A percentile compares a stretch with the other conserved stretches of the same genome.
Evolutionary conservation across 2,113 vertebrate species (phyloP).

Genomic region (Sylvilagus bachmani): DNA sequence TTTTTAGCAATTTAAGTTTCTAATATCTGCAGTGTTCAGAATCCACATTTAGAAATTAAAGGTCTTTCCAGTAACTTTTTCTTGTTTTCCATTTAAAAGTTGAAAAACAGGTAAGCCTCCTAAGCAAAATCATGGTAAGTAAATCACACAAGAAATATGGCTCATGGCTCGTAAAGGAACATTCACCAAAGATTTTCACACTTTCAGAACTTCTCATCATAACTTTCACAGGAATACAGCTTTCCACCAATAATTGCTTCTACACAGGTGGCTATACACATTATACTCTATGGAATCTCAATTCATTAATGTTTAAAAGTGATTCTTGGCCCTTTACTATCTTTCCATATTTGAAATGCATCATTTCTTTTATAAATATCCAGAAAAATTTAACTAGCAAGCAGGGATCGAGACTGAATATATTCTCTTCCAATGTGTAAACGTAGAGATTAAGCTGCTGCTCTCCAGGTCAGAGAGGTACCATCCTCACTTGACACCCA

Average conservation of each 20-base stretch:
- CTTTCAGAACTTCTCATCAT: background rate
- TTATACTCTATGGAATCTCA: background rate
- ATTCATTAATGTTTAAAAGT: background rate
- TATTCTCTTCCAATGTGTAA: background rate
- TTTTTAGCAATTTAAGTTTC: slow-evolving; percentile 10
- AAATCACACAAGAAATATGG: background rate
- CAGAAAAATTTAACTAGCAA: slow-evolving; percentile 1
- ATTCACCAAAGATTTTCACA: background rate
- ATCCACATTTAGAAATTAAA: background rate
- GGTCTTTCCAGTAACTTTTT: background rate
- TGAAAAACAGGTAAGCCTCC: slow-evolving; percentile 6
- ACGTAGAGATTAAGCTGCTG: background rate
- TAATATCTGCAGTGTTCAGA: slow-evolving; percentile 12
- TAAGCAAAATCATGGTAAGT: background rate
- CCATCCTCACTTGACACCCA: background rate
- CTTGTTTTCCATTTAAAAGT: background rate
- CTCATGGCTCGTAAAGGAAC: background rate
- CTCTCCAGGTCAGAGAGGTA: background rate
- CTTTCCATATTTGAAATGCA: background rate
- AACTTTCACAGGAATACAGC: background rate
- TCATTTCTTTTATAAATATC: slow-evolving; percentile 15
- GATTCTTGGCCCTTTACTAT: background rate
- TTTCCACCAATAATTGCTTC: background rate
- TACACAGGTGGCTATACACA: background rate
- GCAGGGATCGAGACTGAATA: background rate